Evolutionary conservation across 2,888 invertebrate species (phyloP).

Genomic region (Catocala sponsa): DNA sequence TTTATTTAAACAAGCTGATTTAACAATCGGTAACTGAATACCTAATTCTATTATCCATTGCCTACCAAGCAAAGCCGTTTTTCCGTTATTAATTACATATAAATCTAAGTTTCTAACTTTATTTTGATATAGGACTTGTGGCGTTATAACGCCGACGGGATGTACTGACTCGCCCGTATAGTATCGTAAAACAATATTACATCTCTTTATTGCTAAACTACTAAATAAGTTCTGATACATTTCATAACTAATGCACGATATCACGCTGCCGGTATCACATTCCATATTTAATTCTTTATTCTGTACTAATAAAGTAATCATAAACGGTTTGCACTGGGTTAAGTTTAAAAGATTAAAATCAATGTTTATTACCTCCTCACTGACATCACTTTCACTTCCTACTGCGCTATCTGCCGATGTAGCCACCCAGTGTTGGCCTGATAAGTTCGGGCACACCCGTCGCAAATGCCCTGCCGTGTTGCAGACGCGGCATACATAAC

Average conservation of each 20-base stretch:
- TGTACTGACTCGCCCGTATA: slow-evolving; percentile 6
- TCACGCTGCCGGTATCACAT: background rate
- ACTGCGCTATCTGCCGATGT: background rate
- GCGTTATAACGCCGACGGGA: slow-evolving; percentile 1
- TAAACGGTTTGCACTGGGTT: background rate
- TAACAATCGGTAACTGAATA: slow-evolving; percentile 7
- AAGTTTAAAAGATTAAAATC: background rate
- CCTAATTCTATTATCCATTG: slow-evolving; percentile 6
- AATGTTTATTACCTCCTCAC: background rate
- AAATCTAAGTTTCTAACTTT: background rate
- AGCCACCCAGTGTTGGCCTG: background rate
- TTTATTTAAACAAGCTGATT: background rate
- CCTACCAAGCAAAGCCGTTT: slow-evolving; percentile 1
- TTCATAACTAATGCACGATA: slow-evolving; percentile 1
- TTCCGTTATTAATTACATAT: background rate
- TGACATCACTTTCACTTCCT: background rate
- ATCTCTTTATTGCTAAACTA: background rate
- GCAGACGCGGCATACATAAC: slow-evolving; percentile 28
- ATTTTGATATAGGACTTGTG: background rate
- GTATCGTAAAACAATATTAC: background rate
- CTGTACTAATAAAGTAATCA: background rate
- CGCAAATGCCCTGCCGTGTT: slow-evolving; percentile 24
- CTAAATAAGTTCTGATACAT: too few species aligned
- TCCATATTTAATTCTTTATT: too few species aligned
- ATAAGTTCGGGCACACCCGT: slow-evolving; percentile 18